phyloP scores from a whole-genome alignment of 1,140 invertebrate genomes.

The Pseudobourletiella spinata region DNA sequence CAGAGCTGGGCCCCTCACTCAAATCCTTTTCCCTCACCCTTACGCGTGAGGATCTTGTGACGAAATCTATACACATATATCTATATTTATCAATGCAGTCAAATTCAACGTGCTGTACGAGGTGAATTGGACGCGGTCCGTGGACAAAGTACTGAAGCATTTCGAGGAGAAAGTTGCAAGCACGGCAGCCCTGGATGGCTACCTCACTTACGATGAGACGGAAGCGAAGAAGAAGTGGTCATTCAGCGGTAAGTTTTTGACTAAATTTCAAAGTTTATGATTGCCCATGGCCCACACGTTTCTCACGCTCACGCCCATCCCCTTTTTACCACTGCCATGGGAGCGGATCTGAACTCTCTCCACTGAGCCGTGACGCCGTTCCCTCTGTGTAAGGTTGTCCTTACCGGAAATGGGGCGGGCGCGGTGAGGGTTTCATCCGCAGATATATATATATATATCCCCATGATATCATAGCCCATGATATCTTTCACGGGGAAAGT shows the following conservation, averaged over 20 bases:
- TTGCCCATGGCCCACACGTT: not conserved
- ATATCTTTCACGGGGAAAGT: no score
- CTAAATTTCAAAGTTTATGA: not conserved
- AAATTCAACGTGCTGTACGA: conserved; percentile 70
- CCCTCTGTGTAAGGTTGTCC: no score
- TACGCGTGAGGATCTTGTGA: no score
- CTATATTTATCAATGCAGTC: conserved; percentile 45
- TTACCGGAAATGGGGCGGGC: no score
- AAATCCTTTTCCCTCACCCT: no score
- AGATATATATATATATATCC: no score
- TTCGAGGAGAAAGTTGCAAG: conserved; percentile 69
- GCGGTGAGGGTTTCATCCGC: no score
- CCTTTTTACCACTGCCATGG: not conserved
- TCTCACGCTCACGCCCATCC: not conserved
- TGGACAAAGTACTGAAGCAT: conserved; percentile 60
- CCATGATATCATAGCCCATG: no score
- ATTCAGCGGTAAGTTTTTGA: conserved; percentile 48
- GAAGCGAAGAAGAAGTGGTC: conserved; percentile 53
- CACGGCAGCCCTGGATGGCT: conserved; percentile 51
- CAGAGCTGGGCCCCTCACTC: no score
- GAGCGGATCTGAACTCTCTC: not conserved
- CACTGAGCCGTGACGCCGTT: no score
- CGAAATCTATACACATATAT: no score
- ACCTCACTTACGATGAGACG: conserved; percentile 46
- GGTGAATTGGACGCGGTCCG: conserved; percentile 67